Base-by-base conservation (phyloP, 1,140 invertebrate species). In the Spodoptera litura region DNA sequence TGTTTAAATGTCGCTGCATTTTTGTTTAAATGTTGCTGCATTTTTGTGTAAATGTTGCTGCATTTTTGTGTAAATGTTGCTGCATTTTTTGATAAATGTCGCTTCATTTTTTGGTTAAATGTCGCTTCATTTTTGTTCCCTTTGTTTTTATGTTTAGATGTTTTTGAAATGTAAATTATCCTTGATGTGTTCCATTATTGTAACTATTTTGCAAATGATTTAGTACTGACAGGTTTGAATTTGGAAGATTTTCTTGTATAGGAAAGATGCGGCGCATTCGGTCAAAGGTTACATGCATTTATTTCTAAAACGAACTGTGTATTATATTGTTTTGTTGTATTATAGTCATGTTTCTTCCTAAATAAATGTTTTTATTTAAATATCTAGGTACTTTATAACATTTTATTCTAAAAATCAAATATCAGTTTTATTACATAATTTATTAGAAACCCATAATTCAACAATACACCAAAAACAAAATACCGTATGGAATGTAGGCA, bases 281-380 rank as follows among this genome's bases (percentile, higher is more conserved):
- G 78, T 82, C 75, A 35, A 70, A 70, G 74, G 76, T 81, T 70
- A 83, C 58, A 84, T 83, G 90, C 88, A 90, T 90, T 90, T 90
- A 89, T 66, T 87, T 87, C 81, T 68, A 76, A 77, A 80, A 86
- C 66, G 80, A 80, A 84, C 75, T 87, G 81, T 89, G 85, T 89
- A 88, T 74, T 91, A 87, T 87, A 83, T 85, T 86, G 85, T 92
- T 91, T 91, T 91, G 89, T 92, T 92, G 87, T 92, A 92, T 87
- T 90, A 91, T 90, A 91, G 88, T 87, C 81, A 89, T 86, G 89
- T 90, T 92, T 89, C 87, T 89, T 90, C 82, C 81, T 80, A 84
- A 53, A 56, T 78, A 49, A 31, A 62, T 83, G 77, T 81, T 89
- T 89, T 91, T 84, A 83, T 88, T 90, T 83, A 44, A 58, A 38